phyloP scores from a whole-genome alignment of 2,888 invertebrate species.

The Micropterix aruncella region DNA sequence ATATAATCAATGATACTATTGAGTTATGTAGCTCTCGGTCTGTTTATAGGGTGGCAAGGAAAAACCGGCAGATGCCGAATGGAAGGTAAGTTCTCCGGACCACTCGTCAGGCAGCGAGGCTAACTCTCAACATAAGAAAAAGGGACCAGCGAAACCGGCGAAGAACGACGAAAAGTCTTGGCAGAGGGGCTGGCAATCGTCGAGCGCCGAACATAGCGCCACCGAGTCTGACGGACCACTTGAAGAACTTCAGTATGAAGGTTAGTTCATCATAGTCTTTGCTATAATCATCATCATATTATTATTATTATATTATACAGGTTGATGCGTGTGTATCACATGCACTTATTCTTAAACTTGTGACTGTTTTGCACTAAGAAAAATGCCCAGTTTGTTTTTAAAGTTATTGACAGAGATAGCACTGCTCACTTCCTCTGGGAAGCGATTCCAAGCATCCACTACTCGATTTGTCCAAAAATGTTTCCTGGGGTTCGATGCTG shows the following conservation, averaged over 20 bases:
- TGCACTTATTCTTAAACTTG: no score
- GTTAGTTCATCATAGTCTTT: conserved; percentile 2
- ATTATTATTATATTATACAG: neutral
- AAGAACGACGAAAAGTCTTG: conserved; percentile 21
- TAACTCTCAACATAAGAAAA: conserved; percentile 21
- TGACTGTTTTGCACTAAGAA: no score
- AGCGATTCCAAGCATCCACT: no score
- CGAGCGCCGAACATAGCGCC: neutral
- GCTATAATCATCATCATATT: neutral
- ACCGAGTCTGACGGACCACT: conserved; percentile 17
- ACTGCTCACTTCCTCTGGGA: neutral
- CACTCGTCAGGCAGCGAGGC: conserved; percentile 15
- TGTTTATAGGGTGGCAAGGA: conserved; percentile 3
- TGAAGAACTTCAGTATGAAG: conserved; percentile 18
- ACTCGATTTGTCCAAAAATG: no score
- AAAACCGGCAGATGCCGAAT: conserved; percentile 7
- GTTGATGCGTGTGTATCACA: no score
- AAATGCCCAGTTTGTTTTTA: no score
- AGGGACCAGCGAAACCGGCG: conserved; percentile 25
- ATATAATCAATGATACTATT: no score
- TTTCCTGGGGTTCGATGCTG: no score
- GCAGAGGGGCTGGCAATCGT: conserved; percentile 8
- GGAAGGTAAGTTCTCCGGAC: conserved; percentile 9
- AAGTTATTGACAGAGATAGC: no score
- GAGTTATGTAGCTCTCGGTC: no score